phyloP scores from a whole-genome alignment of 2,113 vertebrate genomes.

The Chitala chitala region DNA sequence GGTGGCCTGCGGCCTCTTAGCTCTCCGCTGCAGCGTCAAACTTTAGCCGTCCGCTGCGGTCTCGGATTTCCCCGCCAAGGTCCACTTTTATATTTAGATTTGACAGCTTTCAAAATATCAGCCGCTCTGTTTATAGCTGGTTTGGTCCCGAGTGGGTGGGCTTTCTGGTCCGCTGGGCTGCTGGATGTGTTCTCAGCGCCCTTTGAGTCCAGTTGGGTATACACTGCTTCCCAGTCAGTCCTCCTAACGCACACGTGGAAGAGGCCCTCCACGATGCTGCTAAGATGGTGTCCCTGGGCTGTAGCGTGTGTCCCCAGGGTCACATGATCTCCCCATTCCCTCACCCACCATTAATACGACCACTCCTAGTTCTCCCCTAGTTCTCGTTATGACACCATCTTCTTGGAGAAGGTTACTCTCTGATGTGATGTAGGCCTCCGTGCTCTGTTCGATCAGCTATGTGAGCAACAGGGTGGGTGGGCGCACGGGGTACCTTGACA shows the following conservation, averaged over 20 bases:
- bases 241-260: slow-evolving; percentile 7
- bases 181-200: slow-evolving; percentile 1
- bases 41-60: neutral
- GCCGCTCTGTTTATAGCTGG: slow-evolving; percentile 33
- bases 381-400: slow-evolving; percentile 47
- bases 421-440: slow-evolving; percentile 36
- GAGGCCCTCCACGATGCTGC: slow-evolving; percentile 26
- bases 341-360: too few relatives aligned
- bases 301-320: slow-evolving; percentile 19
- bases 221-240: slow-evolving; percentile 14
- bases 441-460: slow-evolving; percentile 20
- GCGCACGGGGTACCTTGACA: slow-evolving; percentile 9
- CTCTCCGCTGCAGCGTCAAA: neutral
- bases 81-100: slow-evolving; percentile 16
- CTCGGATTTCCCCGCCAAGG: slow-evolving; percentile 3
- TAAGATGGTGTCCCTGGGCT: slow-evolving; percentile 27
- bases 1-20: neutral
- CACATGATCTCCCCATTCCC: slow-evolving; percentile 27
- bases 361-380: too few relatives aligned
- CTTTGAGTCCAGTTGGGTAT: slow-evolving; percentile 10
- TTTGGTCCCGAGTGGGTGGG: slow-evolving; percentile 20
- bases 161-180: neutral
- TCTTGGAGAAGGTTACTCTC: slow-evolving; percentile 45
- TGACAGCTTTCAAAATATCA: slow-evolving; percentile 25
- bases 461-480: slow-evolving; percentile 34